Percentiles rank a stretch among this genome's conserved stretches.
These are phyloP conservation scores for Nesidiocoris tenuis DNA, from an alignment of 2,888 invertebrate species.

Conservation along the genomic window DNA sequence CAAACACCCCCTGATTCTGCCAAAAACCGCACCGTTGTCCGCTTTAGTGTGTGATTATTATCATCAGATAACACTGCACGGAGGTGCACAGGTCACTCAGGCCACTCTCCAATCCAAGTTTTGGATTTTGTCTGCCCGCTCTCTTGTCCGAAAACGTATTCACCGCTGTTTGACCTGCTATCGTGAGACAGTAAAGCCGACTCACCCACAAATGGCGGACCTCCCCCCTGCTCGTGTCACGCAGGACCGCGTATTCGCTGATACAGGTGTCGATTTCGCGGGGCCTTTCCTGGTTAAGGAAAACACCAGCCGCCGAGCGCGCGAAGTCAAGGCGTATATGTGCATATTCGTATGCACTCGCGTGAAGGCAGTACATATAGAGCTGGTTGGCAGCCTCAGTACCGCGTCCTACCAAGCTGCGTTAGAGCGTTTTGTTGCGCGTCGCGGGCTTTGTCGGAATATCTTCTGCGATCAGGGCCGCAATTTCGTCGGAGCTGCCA, in stretches of 20 bases:
- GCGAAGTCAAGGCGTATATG: neutral
- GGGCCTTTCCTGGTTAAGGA: neutral
- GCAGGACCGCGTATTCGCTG: neutral
- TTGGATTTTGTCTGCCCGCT: neutral
- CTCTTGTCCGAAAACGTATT: neutral
- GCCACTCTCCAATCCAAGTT: neutral
- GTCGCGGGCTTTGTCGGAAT: neutral
- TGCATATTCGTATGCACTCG: constrained; percentile 4
- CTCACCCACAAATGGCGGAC: neutral
- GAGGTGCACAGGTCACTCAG: neutral
- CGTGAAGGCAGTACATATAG: constrained; percentile 1
- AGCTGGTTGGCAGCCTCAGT: no score
- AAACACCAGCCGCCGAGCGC: neutral
- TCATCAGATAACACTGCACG: neutral
- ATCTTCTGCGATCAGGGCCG: constrained; percentile 8
- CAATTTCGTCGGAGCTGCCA: neutral
- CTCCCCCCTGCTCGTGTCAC: neutral
- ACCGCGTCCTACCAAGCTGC: neutral
- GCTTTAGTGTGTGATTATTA: constrained; percentile 6
- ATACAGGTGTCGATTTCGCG: neutral
- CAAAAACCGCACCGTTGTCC: neutral
- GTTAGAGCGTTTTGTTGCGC: neutral
- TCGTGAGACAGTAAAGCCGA: neutral
- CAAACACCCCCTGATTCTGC: neutral
- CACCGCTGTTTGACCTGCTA: neutral